Evolutionary conservation across 2,888 invertebrate species (phyloP), one percentile per base, ranked within the genome.

Genomic region (Epicampocera succincta): DNA sequence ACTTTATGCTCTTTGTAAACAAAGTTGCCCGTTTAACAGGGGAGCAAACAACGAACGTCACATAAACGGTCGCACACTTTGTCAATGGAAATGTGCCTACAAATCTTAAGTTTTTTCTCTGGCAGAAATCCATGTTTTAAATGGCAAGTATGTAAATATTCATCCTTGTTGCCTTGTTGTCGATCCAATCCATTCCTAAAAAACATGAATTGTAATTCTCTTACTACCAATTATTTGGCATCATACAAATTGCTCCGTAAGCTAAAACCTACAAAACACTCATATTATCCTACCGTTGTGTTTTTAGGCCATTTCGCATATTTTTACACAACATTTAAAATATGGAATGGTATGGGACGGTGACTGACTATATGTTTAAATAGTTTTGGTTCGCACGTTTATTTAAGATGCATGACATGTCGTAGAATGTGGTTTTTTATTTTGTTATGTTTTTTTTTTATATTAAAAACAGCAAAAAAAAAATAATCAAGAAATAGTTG

Each of bases 371-470:
- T 17, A 56, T 46, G 61, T 74, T 56, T 71, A 56, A 81, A 81
- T 76, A 54, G 80, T 76, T 82, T 82, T 63, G 66, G 80, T 83
- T 83, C 83, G 80, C 83, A 83, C 83, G 83, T 83, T 83, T 78
- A 78, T 83, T 83, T 80, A 66, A 78, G 75, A 83, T 83, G 83
- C 83, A 80, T 78, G 63, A 33, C 83, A 71, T 80, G 83, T 83
- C 78, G 77, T 58, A 68, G 69, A 78, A 52, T 69, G 60, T 76
- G 42, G 52, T 52, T 60, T 46, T 69, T 76, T 50, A 48, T 33
- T 48, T 38, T n/a, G 2, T 25, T 25, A 29, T 60, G 9, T 42
- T 50, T 3, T 46, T 54, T 56, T 13, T 15, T 25, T 42, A 21
- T 38, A 17, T 69, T 68, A 54, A 75, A 65, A 66, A 25, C 6